A percentile compares a stretch with the other conserved stretches of the same genome.
These are phyloP conservation scores for Stenolophus ochropezus DNA, from an alignment of 2,888 invertebrate genomes.

Conservation along the genomic window DNA sequence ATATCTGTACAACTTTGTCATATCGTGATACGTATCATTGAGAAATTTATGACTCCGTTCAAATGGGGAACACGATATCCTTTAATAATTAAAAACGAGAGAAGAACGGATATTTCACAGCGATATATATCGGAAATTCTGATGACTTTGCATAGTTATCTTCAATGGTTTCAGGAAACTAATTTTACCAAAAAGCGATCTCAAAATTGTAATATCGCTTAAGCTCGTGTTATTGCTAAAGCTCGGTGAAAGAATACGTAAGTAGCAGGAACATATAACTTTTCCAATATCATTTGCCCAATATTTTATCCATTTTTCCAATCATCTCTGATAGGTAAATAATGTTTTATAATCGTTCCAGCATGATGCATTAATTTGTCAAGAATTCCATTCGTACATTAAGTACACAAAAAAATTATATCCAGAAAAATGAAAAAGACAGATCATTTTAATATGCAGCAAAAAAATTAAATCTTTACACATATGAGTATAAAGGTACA, in stretches of 20 bases:
- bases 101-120: conserved; percentile 29
- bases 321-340: neutral
- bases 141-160: conserved; percentile 29
- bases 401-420: no score
- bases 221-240: conserved; percentile 25
- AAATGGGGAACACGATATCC: conserved; percentile 50
- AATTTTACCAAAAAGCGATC: neutral
- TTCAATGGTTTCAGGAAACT: neutral
- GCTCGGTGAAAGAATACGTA: neutral
- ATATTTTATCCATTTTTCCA: neutral
- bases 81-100: conserved; percentile 55
- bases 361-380: no score
- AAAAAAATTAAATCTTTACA: no score
- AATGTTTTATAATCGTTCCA: neutral
- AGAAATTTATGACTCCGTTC: conserved; percentile 33
- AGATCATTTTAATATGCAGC: no score
- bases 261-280: neutral
- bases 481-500: no score
- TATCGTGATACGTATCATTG: conserved; percentile 23
- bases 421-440: no score
- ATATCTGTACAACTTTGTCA: conserved; percentile 25
- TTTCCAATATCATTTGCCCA: neutral
- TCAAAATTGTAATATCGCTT: conserved; percentile 24
- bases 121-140: conserved; percentile 39
- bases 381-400: no score